phyloP scores from a whole-genome alignment of 2,888 invertebrate genomes.

The Sinopyrophorus schimmeli region DNA sequence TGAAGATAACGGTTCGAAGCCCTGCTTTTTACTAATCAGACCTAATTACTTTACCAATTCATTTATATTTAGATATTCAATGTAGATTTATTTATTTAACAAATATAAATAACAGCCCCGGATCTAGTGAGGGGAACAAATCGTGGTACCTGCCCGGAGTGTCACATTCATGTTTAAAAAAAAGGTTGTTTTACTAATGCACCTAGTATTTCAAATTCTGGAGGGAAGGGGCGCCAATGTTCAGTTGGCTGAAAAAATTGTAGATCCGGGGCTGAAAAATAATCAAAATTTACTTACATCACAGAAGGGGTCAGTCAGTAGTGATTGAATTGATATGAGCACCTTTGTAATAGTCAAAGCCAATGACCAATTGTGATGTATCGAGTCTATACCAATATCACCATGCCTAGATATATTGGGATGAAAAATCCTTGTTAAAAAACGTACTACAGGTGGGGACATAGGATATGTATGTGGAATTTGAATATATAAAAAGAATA shows the following conservation, averaged over 20 bases:
- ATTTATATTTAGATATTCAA: too few species aligned
- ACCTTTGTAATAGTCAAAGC: conserved; percentile 90
- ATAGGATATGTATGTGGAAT: conserved; percentile 89
- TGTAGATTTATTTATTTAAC: too few species aligned
- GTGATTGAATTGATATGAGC: conserved; percentile 83
- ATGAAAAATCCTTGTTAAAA: conserved; percentile 91
- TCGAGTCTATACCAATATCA: conserved; percentile 93
- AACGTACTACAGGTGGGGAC: conserved; percentile 88
- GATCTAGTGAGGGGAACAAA: too few species aligned
- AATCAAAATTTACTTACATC: conserved; percentile 60
- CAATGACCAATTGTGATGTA: conserved; percentile 95
- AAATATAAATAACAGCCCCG: too few species aligned
- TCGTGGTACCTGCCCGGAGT: too few species aligned
- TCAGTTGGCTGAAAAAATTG: not conserved
- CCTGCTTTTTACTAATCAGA: too few species aligned
- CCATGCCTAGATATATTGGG: conserved; percentile 95
- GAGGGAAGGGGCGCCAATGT: too few species aligned
- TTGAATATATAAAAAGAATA: conserved; percentile 88
- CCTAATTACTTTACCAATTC: too few species aligned
- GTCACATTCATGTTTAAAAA: not conserved
- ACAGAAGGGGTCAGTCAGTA: conserved; percentile 88
- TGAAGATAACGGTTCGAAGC: too few species aligned
- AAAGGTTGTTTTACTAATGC: too few species aligned
- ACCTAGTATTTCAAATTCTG: too few species aligned
- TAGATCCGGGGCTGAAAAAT: not conserved